These are phyloP conservation scores for Drosophila ezoana DNA, from an alignment of 2,888 invertebrate genomes.

Conservation along the genomic window DNA sequence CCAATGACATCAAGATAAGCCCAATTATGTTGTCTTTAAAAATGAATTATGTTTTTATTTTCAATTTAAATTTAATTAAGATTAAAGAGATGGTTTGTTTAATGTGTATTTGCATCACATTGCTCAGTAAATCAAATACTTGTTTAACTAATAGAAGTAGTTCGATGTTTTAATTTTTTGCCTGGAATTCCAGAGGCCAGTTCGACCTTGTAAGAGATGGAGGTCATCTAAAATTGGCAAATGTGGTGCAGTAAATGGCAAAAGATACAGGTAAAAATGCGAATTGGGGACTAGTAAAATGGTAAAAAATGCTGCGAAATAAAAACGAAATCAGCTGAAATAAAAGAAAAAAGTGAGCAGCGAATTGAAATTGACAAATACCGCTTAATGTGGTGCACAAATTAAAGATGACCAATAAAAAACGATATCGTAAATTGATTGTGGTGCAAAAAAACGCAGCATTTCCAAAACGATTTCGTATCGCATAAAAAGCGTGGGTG, in stretches of 20 bases:
- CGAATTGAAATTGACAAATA: slow-evolving; percentile 40
- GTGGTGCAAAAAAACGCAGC: slow-evolving; percentile 28
- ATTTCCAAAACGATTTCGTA: slow-evolving; percentile 15
- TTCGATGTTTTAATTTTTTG: background rate
- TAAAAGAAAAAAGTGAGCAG: slow-evolving; percentile 21
- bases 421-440: slow-evolving; percentile 39
- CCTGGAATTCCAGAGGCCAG: background rate
- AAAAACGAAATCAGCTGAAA: slow-evolving; percentile 14
- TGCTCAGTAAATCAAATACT: no score
- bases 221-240: slow-evolving; percentile 26
- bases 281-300: slow-evolving; percentile 22
- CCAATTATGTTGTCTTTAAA: no score
- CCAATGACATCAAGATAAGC: no score
- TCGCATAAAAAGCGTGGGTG: slow-evolving; percentile 69
- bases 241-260: slow-evolving; percentile 20
- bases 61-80: no score
- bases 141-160: no score
- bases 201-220: slow-evolving; percentile 17
- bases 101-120: no score
- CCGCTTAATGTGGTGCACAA: slow-evolving; percentile 55
- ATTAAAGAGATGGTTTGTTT: no score
- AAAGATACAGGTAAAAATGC: slow-evolving; percentile 31
- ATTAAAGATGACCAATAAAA: slow-evolving; percentile 34
- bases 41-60: no score
- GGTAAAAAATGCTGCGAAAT: slow-evolving; percentile 22